A percentile compares a stretch with the other conserved stretches of the same genome.
Conservation (phyloP, 2,113 vertebrate species). For the Forbesichthys agassizii region DNA sequence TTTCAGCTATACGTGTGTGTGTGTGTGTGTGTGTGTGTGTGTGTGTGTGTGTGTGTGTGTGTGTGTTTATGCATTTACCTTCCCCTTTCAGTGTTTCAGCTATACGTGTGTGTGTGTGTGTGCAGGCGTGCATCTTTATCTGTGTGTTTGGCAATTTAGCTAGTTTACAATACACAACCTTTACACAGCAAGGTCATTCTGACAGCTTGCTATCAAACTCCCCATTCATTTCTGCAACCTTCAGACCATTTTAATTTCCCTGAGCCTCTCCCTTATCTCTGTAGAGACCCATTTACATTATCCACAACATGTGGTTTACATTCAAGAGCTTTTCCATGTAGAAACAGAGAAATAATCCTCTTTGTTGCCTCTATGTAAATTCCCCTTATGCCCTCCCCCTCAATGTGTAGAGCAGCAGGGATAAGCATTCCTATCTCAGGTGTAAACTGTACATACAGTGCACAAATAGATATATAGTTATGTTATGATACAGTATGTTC, state of each 20-base stretch:
- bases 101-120: slow-evolving; percentile 5
- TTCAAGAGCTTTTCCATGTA: slow-evolving; percentile 12
- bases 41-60: not conserved
- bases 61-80: not conserved
- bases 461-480: not conserved
- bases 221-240: slow-evolving; percentile 27
- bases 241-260: not conserved
- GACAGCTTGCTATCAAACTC: slow-evolving; percentile 46
- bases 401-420: not conserved
- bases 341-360: not conserved
- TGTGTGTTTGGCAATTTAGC: slow-evolving; percentile 22
- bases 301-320: slow-evolving; percentile 28
- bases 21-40: slow-evolving; percentile 2
- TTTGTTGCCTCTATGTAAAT: slow-evolving; percentile 9
- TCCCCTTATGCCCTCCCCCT: slow-evolving; percentile 17
- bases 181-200: slow-evolving; percentile 52
- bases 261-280: slow-evolving; percentile 1
- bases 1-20: slow-evolving; percentile 14
- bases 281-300: slow-evolving; percentile 6
- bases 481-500: too few relatives aligned
- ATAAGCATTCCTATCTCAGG: not conserved
- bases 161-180: slow-evolving; percentile 41
- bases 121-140: slow-evolving; percentile 4
- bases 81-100: slow-evolving; percentile 11
- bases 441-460: not conserved